Evolutionary conservation across 2,797 vertebrate species (phyloP).

Genomic region (Meriones psammophilus): DNA sequence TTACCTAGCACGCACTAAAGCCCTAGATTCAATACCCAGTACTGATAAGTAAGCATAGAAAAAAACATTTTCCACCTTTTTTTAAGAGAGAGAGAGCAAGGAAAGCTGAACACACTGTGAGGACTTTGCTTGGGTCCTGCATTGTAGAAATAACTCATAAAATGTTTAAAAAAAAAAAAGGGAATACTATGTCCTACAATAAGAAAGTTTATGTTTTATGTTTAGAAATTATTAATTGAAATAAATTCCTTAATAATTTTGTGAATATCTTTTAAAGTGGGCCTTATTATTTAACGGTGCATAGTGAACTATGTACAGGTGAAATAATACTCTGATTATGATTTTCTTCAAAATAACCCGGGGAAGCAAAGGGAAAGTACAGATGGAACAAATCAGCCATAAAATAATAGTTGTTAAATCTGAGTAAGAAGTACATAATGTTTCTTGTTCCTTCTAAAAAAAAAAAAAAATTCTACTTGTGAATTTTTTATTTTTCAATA

Average conservation of each 20-base stretch:
- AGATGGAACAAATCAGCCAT: background rate
- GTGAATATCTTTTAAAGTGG: constrained; percentile 33
- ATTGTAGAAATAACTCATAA: constrained; percentile 40
- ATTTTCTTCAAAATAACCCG: constrained; percentile 66
- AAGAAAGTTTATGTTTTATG: background rate
- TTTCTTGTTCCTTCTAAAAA: constrained; percentile 30
- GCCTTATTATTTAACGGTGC: constrained; percentile 16
- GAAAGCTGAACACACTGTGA: constrained; percentile 28
- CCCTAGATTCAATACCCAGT: background rate
- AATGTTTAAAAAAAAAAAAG: background rate
- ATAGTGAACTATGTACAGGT: constrained; percentile 39
- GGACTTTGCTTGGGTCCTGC: background rate
- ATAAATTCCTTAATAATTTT: constrained; percentile 38
- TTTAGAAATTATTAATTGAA: constrained; percentile 51
- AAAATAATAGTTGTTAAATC: background rate
- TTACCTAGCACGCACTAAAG: background rate
- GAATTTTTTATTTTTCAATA: constrained; percentile 3
- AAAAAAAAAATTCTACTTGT: background rate
- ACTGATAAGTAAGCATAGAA: background rate
- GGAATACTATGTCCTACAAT: background rate
- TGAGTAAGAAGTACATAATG: background rate
- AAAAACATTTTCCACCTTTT: background rate
- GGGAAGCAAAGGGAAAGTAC: background rate
- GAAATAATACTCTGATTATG: constrained; percentile 38
- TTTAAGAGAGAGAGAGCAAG: background rate